These are phyloP conservation scores for Hirtodrosophila alboralis DNA, from an alignment of 2,888 invertebrate species.

Conservation along the genomic window DNA sequence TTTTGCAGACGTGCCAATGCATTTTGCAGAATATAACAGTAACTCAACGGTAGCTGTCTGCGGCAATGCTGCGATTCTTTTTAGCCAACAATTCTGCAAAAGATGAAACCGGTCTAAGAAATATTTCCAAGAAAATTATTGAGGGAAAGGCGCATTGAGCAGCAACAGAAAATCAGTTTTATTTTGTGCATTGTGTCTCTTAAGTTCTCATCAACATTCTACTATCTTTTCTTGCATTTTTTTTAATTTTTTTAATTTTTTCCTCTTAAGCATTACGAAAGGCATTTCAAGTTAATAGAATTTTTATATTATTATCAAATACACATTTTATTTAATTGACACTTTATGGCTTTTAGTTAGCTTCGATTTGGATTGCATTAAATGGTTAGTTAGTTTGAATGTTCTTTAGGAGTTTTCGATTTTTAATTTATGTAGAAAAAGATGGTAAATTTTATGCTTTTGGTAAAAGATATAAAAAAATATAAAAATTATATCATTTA, in stretches of 20 bases:
- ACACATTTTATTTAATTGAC: conserved; percentile 13
- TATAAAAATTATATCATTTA: conserved; percentile 2
- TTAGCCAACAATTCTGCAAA: conserved; percentile 52
- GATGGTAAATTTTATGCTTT: no score
- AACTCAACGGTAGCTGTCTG: conserved; percentile 62
- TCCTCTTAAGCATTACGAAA: conserved; percentile 35
- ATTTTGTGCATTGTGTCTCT: conserved; percentile 41
- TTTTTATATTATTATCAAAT: conserved; percentile 24
- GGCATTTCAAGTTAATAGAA: conserved; percentile 32
- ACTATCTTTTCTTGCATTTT: no score
- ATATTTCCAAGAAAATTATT: conserved; percentile 81
- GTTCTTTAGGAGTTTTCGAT: no score
- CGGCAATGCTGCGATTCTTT: conserved; percentile 60
- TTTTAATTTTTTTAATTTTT: no score
- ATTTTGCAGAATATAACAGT: conserved; percentile 75
- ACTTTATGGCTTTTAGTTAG: conserved; percentile 22
- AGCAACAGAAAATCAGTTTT: conserved; percentile 52
- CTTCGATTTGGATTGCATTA: conserved; percentile 3
- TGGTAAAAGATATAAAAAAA: no score
- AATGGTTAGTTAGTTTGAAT: no score
- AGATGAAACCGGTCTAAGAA: conserved; percentile 75
- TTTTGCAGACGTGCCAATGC: conserved; percentile 55
- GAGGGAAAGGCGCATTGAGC: conserved; percentile 78
- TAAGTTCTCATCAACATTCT: conserved; percentile 57
- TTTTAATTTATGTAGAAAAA: no score